These are phyloP conservation scores for Psittacula derbiana DNA, from an alignment of 2,797 vertebrate species.

Conservation along the genomic window DNA sequence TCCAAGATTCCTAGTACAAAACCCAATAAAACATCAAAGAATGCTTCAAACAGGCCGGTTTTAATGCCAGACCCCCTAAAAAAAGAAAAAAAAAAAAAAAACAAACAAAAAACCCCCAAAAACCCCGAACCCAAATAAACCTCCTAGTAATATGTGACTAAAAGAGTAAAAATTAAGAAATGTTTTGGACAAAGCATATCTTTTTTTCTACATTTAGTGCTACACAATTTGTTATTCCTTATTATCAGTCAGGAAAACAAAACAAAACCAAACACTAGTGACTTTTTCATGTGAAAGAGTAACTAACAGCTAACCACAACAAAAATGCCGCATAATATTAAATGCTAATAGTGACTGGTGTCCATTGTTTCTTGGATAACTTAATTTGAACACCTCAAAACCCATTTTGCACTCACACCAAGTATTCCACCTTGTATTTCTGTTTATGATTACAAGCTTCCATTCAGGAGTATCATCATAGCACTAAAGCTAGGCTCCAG, in stretches of 20 bases:
- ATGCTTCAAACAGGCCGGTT: not conserved
- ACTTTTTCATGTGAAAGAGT: not conserved
- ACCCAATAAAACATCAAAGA: not conserved
- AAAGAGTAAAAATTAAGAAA: not conserved
- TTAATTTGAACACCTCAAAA: not conserved
- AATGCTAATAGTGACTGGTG: not conserved
- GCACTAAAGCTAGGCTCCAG: not conserved
- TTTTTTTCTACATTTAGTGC: not conserved
- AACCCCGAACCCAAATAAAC: not conserved
- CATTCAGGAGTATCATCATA: not conserved
- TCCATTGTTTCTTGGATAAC: not conserved
- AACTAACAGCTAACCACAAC: not conserved
- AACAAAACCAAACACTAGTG: not conserved
- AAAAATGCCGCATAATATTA: not conserved
- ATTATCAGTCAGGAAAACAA: not conserved
- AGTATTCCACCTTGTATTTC: not conserved
- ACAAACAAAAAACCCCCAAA: no score
- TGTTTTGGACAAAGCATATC: not conserved
- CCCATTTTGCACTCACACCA: not conserved
- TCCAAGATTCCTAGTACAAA: not conserved
- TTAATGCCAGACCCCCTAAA: not conserved
- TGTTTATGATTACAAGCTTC: not conserved
- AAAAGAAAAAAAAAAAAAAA: not conserved
- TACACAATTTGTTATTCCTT: not conserved
- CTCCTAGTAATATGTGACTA: not conserved